Evolutionary conservation across 2,888 invertebrate genomes (phyloP), one percentile per base, ranked within the genome.

Genomic region (Strigamia maritima): DNA sequence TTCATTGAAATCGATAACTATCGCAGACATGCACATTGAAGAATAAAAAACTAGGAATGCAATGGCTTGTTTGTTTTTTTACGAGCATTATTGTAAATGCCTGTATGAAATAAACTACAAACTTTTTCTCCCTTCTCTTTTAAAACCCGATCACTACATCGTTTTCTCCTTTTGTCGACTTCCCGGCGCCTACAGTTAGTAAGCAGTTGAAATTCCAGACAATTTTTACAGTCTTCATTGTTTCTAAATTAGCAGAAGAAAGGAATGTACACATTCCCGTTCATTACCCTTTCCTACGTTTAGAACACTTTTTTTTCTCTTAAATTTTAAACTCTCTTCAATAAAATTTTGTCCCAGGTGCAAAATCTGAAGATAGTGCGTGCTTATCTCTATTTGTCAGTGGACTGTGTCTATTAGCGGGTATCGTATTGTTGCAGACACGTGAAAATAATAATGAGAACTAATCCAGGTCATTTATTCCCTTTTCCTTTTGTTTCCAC

Each of bases 151-250:
- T 14, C 40, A 14, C 40, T 10, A 6, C 31, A 44, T 2, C 40
- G 40, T 12, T 60, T 60, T 60, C 24, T 60, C 24, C 24, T 8
- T 60, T 3, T 60, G 19, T 8, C 60, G 60, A 60, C 60, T 19
- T 24, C 19, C 60, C 19, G 60, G 60, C 60, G 60, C 60, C 60
- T 60, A 10, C 24, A 19, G 60, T 22, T 60, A 60, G 60, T 60
- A 24, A 60, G 60, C 60, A 22, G 60, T 60, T 60, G 19, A 24
- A 60, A 60, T 60, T 60, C 60, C 60, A 60, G 60, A 60, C 60
- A 60, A 60, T 60, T 60, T 60, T 60, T 60, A 60, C 60, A 60
- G 60, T 60, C 60, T 60, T 24, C 60, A 60, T 60, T 60, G 60
- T 60, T 60, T 60, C 60, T 60, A 60, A 60, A 60, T 60, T 60